Evolutionary conservation across 2,113 vertebrate genomes (phyloP).

Genomic region (Oxygymnocypris stewartii): DNA sequence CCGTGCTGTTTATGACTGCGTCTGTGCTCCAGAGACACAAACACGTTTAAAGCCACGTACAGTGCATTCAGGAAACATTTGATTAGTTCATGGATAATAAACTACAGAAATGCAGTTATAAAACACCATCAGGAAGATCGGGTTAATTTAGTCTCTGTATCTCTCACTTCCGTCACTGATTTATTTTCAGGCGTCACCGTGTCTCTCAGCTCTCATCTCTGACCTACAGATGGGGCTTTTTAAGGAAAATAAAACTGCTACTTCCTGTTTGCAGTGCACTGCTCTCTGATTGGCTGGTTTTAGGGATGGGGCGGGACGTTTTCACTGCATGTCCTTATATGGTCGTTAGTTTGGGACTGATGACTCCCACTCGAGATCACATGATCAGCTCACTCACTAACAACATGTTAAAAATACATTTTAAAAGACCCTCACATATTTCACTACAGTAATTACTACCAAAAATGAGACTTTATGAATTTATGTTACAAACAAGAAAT

Average conservation of each 20-base stretch:
- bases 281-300: constrained; percentile 60
- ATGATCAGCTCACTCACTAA: neutral
- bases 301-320: constrained; percentile 13
- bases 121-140: neutral
- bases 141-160: neutral
- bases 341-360: constrained; percentile 51
- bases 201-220: constrained; percentile 7
- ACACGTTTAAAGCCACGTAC: neutral
- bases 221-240: neutral
- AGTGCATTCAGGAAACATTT: neutral
- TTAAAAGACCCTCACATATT: neutral
- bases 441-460: neutral
- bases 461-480: neutral
- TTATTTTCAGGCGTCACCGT: neutral
- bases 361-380: neutral
- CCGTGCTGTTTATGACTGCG: no score
- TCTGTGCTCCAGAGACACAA: no score
- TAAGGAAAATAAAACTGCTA: constrained; percentile 50
- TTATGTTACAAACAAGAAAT: no score
- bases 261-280: constrained; percentile 64
- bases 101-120: neutral
- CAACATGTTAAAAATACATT: neutral
- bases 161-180: neutral
- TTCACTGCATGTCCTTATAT: constrained; percentile 67
- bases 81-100: neutral